These are phyloP conservation scores for Myoxocephalus aenaeus DNA, from an alignment of 2,797 vertebrate genomes.

Conservation along the genomic window DNA sequence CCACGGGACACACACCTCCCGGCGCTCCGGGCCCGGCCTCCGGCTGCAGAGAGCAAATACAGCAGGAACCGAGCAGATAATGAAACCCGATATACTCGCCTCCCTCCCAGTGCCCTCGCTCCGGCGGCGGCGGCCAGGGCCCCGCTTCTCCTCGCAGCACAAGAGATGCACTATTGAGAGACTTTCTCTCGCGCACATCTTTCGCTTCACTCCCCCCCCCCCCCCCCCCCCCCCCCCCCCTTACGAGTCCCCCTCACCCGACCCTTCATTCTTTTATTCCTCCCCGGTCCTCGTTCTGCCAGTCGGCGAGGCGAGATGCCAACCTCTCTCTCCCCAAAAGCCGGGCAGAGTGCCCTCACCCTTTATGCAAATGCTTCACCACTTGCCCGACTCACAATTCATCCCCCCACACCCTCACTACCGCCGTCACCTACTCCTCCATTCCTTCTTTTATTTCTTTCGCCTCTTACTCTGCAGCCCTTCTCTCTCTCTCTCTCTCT, in stretches of 20 bases:
- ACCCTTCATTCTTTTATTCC: slow-evolving; percentile 82
- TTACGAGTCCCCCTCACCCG: background rate
- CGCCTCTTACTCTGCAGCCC: slow-evolving; percentile 51
- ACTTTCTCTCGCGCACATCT: slow-evolving; percentile 74
- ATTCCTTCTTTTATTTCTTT: slow-evolving; percentile 58
- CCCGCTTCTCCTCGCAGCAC: slow-evolving; percentile 76
- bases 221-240: slow-evolving; percentile 44
- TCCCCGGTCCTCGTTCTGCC: slow-evolving; percentile 79
- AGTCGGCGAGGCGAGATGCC: slow-evolving; percentile 83
- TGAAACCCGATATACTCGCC: slow-evolving; percentile 78
- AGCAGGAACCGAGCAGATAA: slow-evolving; percentile 79
- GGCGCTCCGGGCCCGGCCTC: slow-evolving; percentile 55
- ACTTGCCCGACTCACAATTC: slow-evolving; percentile 75
- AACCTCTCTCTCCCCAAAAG: slow-evolving; percentile 82
- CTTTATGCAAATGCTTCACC: slow-evolving; percentile 86
- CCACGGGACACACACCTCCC: slow-evolving; percentile 59
- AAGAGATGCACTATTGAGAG: slow-evolving; percentile 84
- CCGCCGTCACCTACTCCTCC: slow-evolving; percentile 54
- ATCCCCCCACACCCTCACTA: slow-evolving; percentile 51
- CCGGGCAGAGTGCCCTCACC: slow-evolving; percentile 85
- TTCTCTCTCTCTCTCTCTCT: slow-evolving; percentile 19
- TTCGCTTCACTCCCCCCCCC: slow-evolving; percentile 43
- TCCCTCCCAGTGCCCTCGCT: slow-evolving; percentile 57
- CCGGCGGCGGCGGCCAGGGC: slow-evolving; percentile 68
- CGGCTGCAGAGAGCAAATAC: slow-evolving; percentile 74